phyloP scores from a whole-genome alignment of 2,888 invertebrate genomes.

The Cactoblastis cactorum region DNA sequence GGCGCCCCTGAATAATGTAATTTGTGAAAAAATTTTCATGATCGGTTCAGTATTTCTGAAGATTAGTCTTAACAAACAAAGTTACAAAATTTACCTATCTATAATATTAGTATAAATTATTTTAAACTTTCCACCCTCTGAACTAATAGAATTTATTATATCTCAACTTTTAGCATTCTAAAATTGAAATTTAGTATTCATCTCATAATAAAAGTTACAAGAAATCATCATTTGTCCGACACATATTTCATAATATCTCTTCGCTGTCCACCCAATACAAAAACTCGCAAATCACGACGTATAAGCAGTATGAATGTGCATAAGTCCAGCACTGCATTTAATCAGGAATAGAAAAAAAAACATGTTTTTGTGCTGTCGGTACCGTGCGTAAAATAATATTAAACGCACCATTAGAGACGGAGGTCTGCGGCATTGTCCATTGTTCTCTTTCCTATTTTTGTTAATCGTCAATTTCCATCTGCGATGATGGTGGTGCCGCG shows the following conservation, averaged over 20 bases:
- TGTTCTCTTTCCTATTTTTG: conserved; percentile 48
- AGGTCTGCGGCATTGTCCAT: conserved; percentile 59
- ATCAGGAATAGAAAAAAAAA: background rate
- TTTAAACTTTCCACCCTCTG: too few species aligned
- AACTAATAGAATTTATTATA: too few species aligned
- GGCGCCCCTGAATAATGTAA: too few species aligned
- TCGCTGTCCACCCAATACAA: background rate
- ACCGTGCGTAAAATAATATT: conserved; percentile 58
- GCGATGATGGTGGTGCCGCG: background rate
- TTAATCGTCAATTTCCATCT: conserved; percentile 30
- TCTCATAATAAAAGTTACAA: background rate
- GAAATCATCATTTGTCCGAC: background rate
- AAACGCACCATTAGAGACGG: conserved; percentile 64
- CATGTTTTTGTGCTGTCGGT: conserved; percentile 20
- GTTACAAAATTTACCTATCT: too few species aligned
- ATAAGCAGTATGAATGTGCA: background rate
- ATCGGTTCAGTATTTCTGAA: too few species aligned
- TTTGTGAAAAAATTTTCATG: too few species aligned
- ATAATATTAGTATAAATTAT: too few species aligned
- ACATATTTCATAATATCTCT: background rate
- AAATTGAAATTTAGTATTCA: too few species aligned
- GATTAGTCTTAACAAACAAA: too few species aligned
- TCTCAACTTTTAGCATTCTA: too few species aligned
- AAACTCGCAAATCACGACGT: background rate
- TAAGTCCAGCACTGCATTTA: background rate